Percentiles rank a stretch among this genome's conserved stretches.
Evolutionary conservation across 2,888 invertebrate genomes (phyloP).

Genomic region (Aphodius sticticus): DNA sequence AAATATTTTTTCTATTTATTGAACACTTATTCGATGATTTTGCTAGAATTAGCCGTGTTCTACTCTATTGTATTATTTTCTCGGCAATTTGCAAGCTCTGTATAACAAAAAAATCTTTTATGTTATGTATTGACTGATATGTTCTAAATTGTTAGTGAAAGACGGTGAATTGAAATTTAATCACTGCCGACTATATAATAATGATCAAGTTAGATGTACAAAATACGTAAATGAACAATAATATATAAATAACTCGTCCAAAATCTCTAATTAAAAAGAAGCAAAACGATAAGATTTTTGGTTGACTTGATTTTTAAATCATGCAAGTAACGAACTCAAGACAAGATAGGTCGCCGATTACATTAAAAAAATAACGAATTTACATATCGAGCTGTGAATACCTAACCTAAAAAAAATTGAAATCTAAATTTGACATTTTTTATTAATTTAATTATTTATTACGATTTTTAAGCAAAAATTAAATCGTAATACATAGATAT

Average conservation of each 20-base stretch:
- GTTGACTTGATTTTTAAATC: neutral
- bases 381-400: slow-evolving; percentile 59
- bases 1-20: neutral
- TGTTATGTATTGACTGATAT: neutral
- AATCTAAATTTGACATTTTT: neutral
- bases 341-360: slow-evolving; percentile 24
- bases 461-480: too few species aligned
- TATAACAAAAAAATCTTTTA: neutral
- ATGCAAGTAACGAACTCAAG: neutral
- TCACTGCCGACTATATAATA: too few species aligned
- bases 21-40: neutral
- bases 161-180: too few species aligned
- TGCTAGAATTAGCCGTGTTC: neutral
- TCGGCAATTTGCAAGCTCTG: neutral
- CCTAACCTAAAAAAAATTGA: neutral
- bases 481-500: too few species aligned
- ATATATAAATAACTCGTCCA: neutral
- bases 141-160: neutral
- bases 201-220: neutral
- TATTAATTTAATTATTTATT: neutral
- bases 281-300: neutral
- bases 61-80: neutral
- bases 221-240: neutral
- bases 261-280: neutral
- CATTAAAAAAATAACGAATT: slow-evolving; percentile 54